phyloP scores from a whole-genome alignment of 2,797 vertebrate genomes.

The Epinephelus coioides region DNA sequence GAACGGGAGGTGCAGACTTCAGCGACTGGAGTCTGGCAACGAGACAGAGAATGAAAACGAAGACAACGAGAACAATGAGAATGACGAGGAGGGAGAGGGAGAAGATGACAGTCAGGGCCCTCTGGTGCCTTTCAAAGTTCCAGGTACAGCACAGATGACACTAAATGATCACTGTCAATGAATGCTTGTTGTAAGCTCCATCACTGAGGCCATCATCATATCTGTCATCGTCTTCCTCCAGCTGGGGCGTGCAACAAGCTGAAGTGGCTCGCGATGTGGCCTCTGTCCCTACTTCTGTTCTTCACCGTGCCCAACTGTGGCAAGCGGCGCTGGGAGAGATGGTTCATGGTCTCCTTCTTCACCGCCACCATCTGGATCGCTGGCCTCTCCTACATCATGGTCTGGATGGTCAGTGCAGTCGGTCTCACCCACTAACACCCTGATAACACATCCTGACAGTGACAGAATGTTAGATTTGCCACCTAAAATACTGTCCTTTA shows the following conservation, averaged over 20 bases:
- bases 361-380: slow-evolving; percentile 95
- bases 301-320: slow-evolving; percentile 95
- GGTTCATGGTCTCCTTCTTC: slow-evolving; percentile 94
- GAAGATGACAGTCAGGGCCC: slow-evolving; percentile 87
- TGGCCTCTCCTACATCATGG: slow-evolving; percentile 96
- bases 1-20: slow-evolving; percentile 80
- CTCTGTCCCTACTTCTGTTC: slow-evolving; percentile 92
- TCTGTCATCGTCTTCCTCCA: slow-evolving; percentile 55
- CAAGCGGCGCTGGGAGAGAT: slow-evolving; percentile 92
- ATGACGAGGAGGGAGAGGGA: slow-evolving; percentile 86
- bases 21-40: slow-evolving; percentile 80
- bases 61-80: slow-evolving; percentile 91
- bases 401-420: slow-evolving; percentile 93
- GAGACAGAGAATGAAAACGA: slow-evolving; percentile 91
- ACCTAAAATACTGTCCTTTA: not conserved
- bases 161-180: accelerated
- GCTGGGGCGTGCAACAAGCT: slow-evolving; percentile 88
- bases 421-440: not conserved
- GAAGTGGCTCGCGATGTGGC: slow-evolving; percentile 94
- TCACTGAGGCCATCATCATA: not conserved
- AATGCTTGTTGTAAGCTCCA: not conserved
- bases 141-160: slow-evolving; percentile 80
- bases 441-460: too few species aligned
- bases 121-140: slow-evolving; percentile 90
- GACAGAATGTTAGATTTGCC: too few species aligned